Base-by-base conservation (phyloP, 2,113 vertebrate species). In the Neodontobutis hainanensis region DNA sequence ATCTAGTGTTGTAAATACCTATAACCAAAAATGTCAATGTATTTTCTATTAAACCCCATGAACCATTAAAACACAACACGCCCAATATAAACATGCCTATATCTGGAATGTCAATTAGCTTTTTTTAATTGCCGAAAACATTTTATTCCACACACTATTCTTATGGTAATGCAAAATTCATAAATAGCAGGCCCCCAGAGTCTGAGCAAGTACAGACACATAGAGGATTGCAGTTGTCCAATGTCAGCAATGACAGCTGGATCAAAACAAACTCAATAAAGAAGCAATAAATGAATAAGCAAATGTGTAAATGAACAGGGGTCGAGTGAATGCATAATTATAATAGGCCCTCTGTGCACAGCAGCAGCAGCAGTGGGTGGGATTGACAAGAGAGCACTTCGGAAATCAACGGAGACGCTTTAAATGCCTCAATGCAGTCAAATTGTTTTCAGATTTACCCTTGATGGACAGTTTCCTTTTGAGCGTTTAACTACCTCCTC, bases 371-470 rank as follows among this genome's bases (percentile, higher is more conserved):
- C 8, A 6, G 81, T 57, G 78, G 79, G 76, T 77, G 76, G 78
- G 56, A 73, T 78, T 83, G 85, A 89, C 55, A 59, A 85, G 74
- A 70, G 70, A 75, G 82, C 88, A 85, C 57, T 48, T 9, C 88
- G 87, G 89, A 91, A 92, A 91, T 92, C 90, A 89, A 73, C 79
- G 77, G 78, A 82, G 81, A 89, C 46, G 72, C 87, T 81, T 85
- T 88, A 90, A 91, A 91, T 83, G 83, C 85, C 83, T 81, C 89
- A 87, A 91, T 88, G 84, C 86, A 82, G 80, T 87, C 74, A 90
- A 91, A 91, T 91, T 90, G 91, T 89, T 92, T 91, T 91, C 91
- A 92, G 90, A 89, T 92, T 91, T 87, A 61, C 63, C 57, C 83
- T 59, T 90, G 86, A 90, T 79, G 82, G 87, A 87, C 88, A 89